Evolutionary conservation across 2,888 invertebrate genomes (phyloP).

Genomic region (Plemyria rubiginata): DNA sequence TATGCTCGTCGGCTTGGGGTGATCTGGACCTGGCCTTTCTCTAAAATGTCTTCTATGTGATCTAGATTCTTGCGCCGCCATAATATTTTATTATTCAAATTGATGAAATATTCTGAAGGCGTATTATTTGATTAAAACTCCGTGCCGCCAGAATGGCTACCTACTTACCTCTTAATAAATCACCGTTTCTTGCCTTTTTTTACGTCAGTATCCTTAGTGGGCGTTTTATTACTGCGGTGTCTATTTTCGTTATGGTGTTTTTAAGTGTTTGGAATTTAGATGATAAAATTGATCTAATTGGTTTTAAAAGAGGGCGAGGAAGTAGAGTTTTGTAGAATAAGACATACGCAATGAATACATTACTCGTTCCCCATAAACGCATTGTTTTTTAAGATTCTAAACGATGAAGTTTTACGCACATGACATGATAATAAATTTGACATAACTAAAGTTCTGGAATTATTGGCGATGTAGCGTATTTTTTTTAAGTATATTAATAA

Average conservation of each 20-base stretch:
- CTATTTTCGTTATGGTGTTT: conserved; percentile 57
- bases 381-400: no score
- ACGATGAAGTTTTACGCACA: no score
- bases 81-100: background rate
- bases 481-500: no score
- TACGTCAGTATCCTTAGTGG: conserved; percentile 53
- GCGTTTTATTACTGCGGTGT: conserved; percentile 58
- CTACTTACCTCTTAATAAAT: conserved; percentile 52
- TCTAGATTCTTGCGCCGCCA: no score
- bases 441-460: background rate
- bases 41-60: no score
- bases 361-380: no score
- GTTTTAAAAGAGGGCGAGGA: background rate
- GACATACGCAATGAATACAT: background rate
- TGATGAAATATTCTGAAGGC: background rate
- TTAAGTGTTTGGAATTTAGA: conserved; percentile 47
- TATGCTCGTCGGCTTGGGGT: no score
- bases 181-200: conserved; percentile 57
- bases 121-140: conserved; percentile 54
- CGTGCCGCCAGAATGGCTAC: conserved; percentile 54
- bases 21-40: no score
- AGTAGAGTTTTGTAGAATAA: background rate
- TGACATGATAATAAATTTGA: no score
- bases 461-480: background rate
- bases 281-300: conserved; percentile 47